Percentiles rank a stretch among this genome's conserved stretches.
Evolutionary conservation across 2,113 vertebrate genomes (phyloP).

Genomic region (Crotalus horridus): DNA sequence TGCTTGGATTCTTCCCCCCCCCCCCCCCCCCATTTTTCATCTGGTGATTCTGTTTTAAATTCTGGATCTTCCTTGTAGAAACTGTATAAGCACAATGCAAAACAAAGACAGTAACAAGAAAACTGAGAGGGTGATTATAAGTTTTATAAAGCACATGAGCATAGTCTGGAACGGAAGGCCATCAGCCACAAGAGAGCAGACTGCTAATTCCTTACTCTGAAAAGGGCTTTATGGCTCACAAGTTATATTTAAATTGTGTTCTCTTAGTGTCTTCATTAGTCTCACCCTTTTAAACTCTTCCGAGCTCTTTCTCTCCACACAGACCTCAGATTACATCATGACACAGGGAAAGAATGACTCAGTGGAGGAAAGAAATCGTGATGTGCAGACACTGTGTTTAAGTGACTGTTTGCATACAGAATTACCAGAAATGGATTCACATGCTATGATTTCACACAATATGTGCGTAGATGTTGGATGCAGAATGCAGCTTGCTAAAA

Average conservation of each 20-base stretch:
- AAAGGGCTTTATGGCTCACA: background rate
- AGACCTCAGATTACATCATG: constrained; percentile 21
- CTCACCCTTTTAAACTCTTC: constrained; percentile 9
- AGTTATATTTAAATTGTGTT: background rate
- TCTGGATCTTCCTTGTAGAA: background rate
- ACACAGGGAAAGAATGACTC: constrained; percentile 11
- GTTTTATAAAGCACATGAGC: background rate
- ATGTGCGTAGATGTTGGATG: background rate
- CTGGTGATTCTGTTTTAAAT: background rate
- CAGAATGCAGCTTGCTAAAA: background rate
- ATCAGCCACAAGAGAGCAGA: background rate
- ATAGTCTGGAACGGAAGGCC: fast-evolving
- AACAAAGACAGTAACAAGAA: background rate
- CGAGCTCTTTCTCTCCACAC: background rate
- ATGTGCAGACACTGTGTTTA: background rate
- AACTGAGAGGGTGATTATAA: background rate
- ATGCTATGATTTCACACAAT: background rate
- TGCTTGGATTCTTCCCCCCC: background rate
- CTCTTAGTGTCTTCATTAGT: background rate
- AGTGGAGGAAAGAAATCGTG: constrained; percentile 5
- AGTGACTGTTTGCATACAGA: constrained; percentile 2
- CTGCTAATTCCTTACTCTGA: background rate
- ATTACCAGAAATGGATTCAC: background rate
- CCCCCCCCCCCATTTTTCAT: background rate
- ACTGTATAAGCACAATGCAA: background rate